Base-by-base conservation (phyloP, 1,140 invertebrate species). In the Pseudoatta argentina region DNA sequence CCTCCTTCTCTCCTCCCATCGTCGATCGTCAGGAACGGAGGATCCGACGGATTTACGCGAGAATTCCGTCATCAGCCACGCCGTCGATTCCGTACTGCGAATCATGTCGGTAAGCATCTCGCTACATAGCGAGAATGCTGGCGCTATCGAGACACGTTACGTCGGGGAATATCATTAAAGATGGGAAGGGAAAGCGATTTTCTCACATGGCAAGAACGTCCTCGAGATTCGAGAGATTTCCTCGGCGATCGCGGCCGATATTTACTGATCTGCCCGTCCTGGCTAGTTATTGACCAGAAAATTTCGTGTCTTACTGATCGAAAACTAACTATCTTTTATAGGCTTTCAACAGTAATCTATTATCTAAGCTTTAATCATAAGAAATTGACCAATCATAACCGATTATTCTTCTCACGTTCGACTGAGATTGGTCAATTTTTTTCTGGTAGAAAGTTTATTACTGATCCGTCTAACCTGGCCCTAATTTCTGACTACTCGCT, bases 1-100 rank as follows among this genome's bases (percentile, higher is more conserved):
- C 1, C 27, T 30, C 34, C 7, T 21, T 8, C 16, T 48, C 69
- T 18, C 16, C 34, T 8, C 24, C 14, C 71, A 16, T 73, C 71
- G 51, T 73, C 51, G 51, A 77, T 81, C 64, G 48, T 71, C 44
- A 66, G 21, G 10, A 64, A 64, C 57, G 16, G 24, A 48, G 48
- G 27, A 73, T 73, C 27, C 24, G 71, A 77, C 14, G 8, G 39
- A 64, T 77, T 77, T 39, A 64, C 57, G 24, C 8, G 24, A 78
- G 39, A 78, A 78, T 78, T 78, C 59, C 24, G 6, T 76, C 55
- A 61, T 61, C 73, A 59, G 34, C 55, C 55, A 61, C 24, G 34
- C 18, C 44, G 59, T 78, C 39, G 18, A 44, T 21, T 21, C 39
- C 6, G 14, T 12, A 59, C 10, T 44, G 61, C 57, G 59, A 16